Base-by-base conservation (phyloP, 2,113 vertebrate species). In the Leptobrachium leishanense region DNA sequence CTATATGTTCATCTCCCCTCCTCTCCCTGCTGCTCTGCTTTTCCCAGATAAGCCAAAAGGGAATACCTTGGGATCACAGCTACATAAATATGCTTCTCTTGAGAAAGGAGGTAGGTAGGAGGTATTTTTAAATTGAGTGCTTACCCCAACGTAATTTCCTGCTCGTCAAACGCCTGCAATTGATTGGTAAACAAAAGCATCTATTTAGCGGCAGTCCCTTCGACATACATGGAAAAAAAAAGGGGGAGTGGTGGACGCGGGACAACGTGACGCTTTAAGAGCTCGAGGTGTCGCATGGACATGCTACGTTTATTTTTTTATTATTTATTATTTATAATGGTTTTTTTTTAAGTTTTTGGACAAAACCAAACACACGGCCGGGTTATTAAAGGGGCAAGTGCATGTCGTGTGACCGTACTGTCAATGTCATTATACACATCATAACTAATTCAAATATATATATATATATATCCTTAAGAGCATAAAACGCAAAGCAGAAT, bases 51-150 rank as follows among this genome's bases (percentile, higher is more conserved):
- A 74, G 65, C 70, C 20, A 31, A 65, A 68, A 81, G 72, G 72
- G 67, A 81, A 68, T 81, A 74, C 78, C 71, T 81, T 81, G 78
- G 71, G 65, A 81, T 68, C 71, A 20, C 78, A 67, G 72, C 78
- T 13, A 80, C 78, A 81, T 74, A 81, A 81, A 81, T 31, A 31
- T 81, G 71, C 77, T 68, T 67, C 78, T 68, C 64, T 74, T 59
- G 43, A 81, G 77, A 80, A 59, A 81, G 72, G 78, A 74, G 78
- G 78, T 81, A 81, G 78, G 78, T 81, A 81, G 78, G 78, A 74
- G 64, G 72, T 41, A 74, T 74, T 81, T 81, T 81, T 74, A 81
- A 81, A 81, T 74, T 81, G 78, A 74, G 78, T 81, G 78, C 78
- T 81, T 81, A 81, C 71, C 55, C 41, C 71, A 74, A 74, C 72